Conservation (phyloP, 2,113 vertebrate genomes). For the Gymnogyps californianus region DNA sequence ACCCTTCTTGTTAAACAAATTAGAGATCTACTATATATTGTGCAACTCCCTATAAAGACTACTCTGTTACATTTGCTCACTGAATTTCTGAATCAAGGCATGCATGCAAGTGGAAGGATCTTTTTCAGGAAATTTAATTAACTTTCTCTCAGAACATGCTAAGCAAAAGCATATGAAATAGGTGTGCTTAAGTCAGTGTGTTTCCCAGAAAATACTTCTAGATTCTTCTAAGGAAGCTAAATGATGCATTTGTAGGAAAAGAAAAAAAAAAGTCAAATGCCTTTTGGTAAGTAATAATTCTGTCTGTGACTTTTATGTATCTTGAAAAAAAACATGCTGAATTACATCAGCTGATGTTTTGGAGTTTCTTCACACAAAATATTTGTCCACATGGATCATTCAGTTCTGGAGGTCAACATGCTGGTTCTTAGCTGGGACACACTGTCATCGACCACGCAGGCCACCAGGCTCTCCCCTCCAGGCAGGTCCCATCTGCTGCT, state of each 20-base stretch:
- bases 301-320: background rate
- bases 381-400: background rate
- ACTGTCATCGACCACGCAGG: rapidly evolving
- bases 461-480: background rate
- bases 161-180: background rate
- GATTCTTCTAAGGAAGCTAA: background rate
- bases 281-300: background rate
- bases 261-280: background rate
- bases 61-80: background rate
- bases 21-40: background rate
- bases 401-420: background rate
- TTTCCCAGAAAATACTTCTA: background rate
- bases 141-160: background rate
- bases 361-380: background rate
- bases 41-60: background rate
- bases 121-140: background rate
- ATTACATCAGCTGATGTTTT: background rate
- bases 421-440: background rate
- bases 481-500: background rate
- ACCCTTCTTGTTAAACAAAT: background rate
- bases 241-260: background rate
- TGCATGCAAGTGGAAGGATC: background rate
- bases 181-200: background rate
- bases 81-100: background rate
- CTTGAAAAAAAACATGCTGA: background rate